These are phyloP conservation scores for Cantharis rufa DNA, from an alignment of 2,888 invertebrate genomes.

Conservation along the genomic window DNA sequence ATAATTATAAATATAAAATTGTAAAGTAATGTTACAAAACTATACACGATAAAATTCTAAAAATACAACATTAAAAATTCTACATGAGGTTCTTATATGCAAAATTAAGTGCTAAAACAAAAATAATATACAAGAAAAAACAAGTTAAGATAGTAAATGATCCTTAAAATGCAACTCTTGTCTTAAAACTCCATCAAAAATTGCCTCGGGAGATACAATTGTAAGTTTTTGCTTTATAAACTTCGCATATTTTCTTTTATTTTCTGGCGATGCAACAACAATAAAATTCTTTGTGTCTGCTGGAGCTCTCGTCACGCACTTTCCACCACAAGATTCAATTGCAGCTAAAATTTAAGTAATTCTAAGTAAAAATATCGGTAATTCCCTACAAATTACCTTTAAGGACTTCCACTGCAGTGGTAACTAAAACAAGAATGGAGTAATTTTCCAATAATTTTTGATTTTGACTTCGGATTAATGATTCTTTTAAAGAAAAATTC, in stretches of 20 bases:
- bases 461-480: constrained; percentile 42
- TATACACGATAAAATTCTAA: neutral
- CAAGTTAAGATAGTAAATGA: constrained; percentile 6
- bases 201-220: constrained; percentile 50
- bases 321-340: constrained; percentile 52
- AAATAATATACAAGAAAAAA: neutral
- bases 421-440: constrained; percentile 43
- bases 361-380: neutral
- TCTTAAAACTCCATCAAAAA: constrained; percentile 51
- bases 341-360: constrained; percentile 42
- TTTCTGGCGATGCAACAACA: constrained; percentile 45
- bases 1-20: neutral
- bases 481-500: constrained; percentile 54
- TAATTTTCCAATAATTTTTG: constrained; percentile 44
- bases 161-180: constrained; percentile 41
- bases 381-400: constrained; percentile 43
- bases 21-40: neutral
- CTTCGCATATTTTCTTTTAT: constrained; percentile 45
- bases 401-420: constrained; percentile 45
- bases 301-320: constrained; percentile 44
- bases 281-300: constrained; percentile 39
- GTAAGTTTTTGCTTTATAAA: constrained; percentile 45
- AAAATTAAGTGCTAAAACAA: neutral
- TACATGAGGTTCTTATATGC: neutral
- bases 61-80: neutral